Evolutionary conservation across 2,888 invertebrate genomes (phyloP).

Genomic region (Habrosyne pyritoides): DNA sequence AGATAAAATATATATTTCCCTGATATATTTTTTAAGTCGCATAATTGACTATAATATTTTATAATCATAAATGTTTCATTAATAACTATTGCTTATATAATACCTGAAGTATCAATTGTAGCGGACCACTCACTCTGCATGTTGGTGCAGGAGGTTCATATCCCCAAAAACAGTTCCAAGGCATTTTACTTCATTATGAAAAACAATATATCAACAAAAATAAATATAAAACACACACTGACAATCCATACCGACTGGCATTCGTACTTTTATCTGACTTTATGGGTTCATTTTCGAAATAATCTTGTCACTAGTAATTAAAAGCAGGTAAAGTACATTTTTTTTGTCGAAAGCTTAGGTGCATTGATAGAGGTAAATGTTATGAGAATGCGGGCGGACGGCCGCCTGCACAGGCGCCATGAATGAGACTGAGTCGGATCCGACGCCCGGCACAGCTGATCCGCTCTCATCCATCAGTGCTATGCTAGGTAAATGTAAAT

Average conservation of each 20-base stretch:
- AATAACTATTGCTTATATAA: slow-evolving; percentile 12
- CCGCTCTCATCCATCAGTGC: slow-evolving; percentile 26
- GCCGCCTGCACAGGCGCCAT: slow-evolving; percentile 49
- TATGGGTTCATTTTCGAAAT: background rate
- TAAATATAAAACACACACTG: slow-evolving; percentile 1
- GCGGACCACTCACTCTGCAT: slow-evolving; percentile 73
- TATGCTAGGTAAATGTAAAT: slow-evolving; percentile 9
- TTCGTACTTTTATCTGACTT: background rate
- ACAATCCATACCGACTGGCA: background rate
- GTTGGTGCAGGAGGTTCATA: slow-evolving; percentile 71
- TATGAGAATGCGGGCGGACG: slow-evolving; percentile 36
- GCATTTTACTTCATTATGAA: slow-evolving; percentile 65
- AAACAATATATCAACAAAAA: background rate
- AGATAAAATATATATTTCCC: too few relatives aligned
- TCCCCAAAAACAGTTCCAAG: slow-evolving; percentile 80
- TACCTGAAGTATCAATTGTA: slow-evolving; percentile 71
- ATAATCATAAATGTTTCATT: background rate
- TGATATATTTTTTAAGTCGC: too few relatives aligned
- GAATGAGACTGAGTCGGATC: slow-evolving; percentile 52
- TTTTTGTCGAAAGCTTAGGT: background rate
- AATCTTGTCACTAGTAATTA: background rate
- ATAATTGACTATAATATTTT: too few relatives aligned
- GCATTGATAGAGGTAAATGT: background rate
- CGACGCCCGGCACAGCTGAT: slow-evolving; percentile 47
- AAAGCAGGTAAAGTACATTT: background rate